phyloP scores from a whole-genome alignment of 2,797 vertebrate genomes.

The Cygnus olor region DNA sequence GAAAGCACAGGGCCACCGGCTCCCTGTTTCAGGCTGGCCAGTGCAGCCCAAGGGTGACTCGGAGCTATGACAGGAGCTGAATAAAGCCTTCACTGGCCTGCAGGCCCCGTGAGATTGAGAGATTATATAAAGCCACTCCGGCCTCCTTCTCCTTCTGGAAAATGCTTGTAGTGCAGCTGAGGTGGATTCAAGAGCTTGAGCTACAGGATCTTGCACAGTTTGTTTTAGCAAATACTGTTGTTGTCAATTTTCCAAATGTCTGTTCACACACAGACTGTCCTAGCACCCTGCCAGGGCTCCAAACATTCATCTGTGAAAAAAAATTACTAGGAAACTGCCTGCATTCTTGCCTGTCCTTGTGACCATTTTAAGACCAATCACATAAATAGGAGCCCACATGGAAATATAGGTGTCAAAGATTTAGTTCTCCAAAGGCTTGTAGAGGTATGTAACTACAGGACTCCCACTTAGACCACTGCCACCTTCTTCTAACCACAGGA shows the following conservation, averaged over 20 bases:
- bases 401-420: neutral
- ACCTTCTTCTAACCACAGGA: neutral
- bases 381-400: neutral
- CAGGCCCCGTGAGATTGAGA: neutral
- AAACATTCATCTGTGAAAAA: constrained; percentile 15
- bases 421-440: neutral
- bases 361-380: constrained; percentile 6
- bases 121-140: neutral
- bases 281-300: neutral
- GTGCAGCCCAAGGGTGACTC: neutral
- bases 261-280: constrained; percentile 18
- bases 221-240: constrained; percentile 39
- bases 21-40: neutral
- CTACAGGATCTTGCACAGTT: neutral
- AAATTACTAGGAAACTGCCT: constrained; percentile 37
- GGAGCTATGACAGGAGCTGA: neutral
- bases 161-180: neutral
- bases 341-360: constrained; percentile 23
- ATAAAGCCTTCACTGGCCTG: neutral
- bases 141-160: neutral
- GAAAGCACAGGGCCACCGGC: neutral
- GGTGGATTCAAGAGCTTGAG: neutral
- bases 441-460: neutral
- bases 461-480: neutral
- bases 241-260: constrained; percentile 57